Evolutionary conservation across 2,888 invertebrate genomes (phyloP), one percentile per base, ranked within the genome.

Genomic region (Zaprionus obscuricornis): DNA sequence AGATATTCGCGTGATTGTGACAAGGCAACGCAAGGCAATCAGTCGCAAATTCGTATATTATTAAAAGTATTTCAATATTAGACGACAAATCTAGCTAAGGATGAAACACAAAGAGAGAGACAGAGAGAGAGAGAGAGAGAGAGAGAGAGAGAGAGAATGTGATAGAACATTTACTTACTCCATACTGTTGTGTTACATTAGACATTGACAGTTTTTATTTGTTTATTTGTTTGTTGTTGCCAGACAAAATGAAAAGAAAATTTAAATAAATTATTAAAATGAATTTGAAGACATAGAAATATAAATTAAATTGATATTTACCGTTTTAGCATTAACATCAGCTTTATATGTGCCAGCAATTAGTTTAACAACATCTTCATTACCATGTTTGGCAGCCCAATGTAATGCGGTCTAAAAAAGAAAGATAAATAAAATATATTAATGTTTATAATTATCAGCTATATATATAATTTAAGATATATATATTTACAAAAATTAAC

Each of bases 341-440:
- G 94, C 94, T 83, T 93, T 94, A 86, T 95, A 94, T 2, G 94
- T 94, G n/a, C 97, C 97, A 16, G 97, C 97, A 78, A 98, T 93
- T 65, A 97, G 92, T 91, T 98, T 98, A 50, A 98, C 94, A 72
- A 98, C 93, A 88, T 98, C 96, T 88, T 94, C 93, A 88, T 97
- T 96, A 1, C 98, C 98, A 84, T 97, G 96, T 90, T 98, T 98
- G 66, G 97, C 97, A 62, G 96, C 98, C 98, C 98, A 98, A 90
- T 98, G 98, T 84, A 98, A 92, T 45, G 97, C 98, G 71, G 97
- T 98, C 97, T 98, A 92, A 57, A 93, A 92, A 57, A 83, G 79
- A 66, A 86, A 69, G 71, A n/a, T n/a, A n/a, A n/a, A n/a, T n/a
- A n/a, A n/a, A n/a, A n/a, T n/a, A n/a, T n/a, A n/a, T n/a, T n/a